Percentiles rank a stretch among this genome's conserved stretches.
Conservation (phyloP, 2,113 vertebrate species). For the Cynopterus brachyotis region DNA sequence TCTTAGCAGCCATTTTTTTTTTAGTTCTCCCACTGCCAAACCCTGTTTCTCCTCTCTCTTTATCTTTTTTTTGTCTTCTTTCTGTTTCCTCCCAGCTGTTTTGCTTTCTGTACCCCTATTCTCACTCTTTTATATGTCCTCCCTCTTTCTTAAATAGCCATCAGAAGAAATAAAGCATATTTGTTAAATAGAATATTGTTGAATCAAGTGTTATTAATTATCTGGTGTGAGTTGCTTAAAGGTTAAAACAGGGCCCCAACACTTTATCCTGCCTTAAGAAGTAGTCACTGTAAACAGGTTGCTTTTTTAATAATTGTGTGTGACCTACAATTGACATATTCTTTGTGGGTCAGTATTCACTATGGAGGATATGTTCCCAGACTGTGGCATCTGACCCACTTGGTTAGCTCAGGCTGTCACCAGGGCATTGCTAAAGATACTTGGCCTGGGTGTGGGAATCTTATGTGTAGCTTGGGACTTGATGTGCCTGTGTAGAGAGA, state of each 20-base stretch:
- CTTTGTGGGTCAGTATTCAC: constrained; percentile 47
- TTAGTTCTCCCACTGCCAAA: neutral
- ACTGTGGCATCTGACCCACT: constrained; percentile 56
- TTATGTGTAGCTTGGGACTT: neutral
- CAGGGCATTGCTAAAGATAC: constrained; percentile 51
- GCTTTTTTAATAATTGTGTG: neutral
- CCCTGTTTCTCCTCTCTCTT: neutral
- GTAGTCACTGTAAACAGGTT: neutral
- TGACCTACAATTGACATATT: constrained; percentile 27
- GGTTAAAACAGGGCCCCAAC: neutral
- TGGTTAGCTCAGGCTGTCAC: constrained; percentile 38
- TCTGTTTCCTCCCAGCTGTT: neutral
- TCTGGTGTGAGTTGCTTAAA: neutral
- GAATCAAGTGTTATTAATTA: neutral
- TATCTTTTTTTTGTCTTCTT: neutral
- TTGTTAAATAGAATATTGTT: neutral
- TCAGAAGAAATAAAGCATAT: neutral
- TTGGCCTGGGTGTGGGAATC: neutral
- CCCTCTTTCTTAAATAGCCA: neutral
- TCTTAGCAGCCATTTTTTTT: neutral
- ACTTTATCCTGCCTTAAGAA: neutral
- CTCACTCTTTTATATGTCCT: neutral
- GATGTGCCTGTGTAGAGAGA: neutral
- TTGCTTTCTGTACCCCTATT: neutral
- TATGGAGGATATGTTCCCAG: neutral